Evolutionary conservation across 1,140 invertebrate species (phyloP), one percentile per base, ranked within the genome.

Genomic region (Dendroctonus ponderosae): DNA sequence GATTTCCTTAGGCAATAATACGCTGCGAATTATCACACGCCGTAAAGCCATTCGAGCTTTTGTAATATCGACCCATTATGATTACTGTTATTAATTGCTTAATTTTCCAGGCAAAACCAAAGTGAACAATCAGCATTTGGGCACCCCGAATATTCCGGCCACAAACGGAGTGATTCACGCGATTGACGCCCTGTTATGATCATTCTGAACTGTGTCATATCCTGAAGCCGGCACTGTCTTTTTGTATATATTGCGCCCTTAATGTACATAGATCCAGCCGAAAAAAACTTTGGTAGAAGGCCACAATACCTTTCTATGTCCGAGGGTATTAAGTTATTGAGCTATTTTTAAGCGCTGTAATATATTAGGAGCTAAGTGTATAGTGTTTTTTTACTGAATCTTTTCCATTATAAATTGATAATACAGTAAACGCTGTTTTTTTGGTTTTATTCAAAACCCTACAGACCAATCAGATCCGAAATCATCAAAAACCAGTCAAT

Each of bases 151-250:
- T 77, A 88, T 93, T 69, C 91, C 91, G 70, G 89, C 91, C 40
- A 93, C 91, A 52, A 94, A 94, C 79, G 92, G 92, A 66, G 91
- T 94, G 42, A 89, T 94, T 60, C 93, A 95, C 76, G 91, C 91
- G 14, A 83, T 95, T 54, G 91, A 94, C 74, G 83, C 85, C 48
- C 81, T 91, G 6, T 67, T 71, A 49, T 71, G 51, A 70, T 38
- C 26, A 3, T 26, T 46, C 43, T 46, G 12, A 46, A 46, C 8
- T 46, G 8, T 46, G 12, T 12, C 8, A 46, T 11, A 46, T 46
- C 43, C 8, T 12, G 43, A 46, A 46, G 12, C 8, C 12, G 43
- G 8, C 43, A 46, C 26, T 26, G 26, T 46, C 8, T 46, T 46
- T 46, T 12, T 12, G 12, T 46, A 46, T 9, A 9, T 11, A 12